A percentile compares a stretch with the other conserved stretches of the same genome.
Evolutionary conservation across 2,113 vertebrate genomes (phyloP).

Genomic region (Garra rufa): DNA sequence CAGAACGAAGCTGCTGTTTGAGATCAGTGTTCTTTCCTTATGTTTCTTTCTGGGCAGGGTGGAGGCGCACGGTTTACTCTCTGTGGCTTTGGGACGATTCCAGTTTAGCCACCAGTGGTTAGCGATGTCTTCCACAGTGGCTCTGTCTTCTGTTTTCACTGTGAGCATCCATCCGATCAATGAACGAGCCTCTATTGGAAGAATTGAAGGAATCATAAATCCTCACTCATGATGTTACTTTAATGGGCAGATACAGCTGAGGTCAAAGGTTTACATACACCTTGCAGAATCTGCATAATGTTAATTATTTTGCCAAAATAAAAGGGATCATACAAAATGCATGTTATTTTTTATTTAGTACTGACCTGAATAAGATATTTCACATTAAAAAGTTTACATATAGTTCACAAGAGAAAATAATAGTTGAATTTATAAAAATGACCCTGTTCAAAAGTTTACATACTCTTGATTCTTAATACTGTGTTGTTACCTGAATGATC

Average conservation of each 20-base stretch:
- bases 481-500: too few species aligned
- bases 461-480: too few species aligned
- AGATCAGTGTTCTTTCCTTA: slow-evolving; percentile 6
- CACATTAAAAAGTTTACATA: too few species aligned
- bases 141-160: slow-evolving; percentile 73
- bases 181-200: slow-evolving; percentile 73
- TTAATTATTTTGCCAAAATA: too few species aligned
- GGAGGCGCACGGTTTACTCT: not conserved
- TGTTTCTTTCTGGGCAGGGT: slow-evolving; percentile 4
- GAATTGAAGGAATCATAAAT: slow-evolving; percentile 34
- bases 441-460: too few species aligned
- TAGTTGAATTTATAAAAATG: too few species aligned
- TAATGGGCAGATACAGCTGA: not conserved
- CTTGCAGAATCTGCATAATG: too few species aligned
- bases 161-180: slow-evolving; percentile 81
- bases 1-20: not conserved
- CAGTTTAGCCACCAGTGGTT: slow-evolving; percentile 85
- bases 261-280: too few species aligned
- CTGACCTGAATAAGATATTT: too few species aligned
- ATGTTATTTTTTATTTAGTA: too few species aligned
- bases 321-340: too few species aligned
- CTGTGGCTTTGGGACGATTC: slow-evolving; percentile 66
- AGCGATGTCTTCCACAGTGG: slow-evolving; percentile 79
- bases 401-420: too few species aligned
- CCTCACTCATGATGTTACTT: not conserved